phyloP scores from a whole-genome alignment of 2,113 vertebrate species.

The Maccullochella peelii region DNA sequence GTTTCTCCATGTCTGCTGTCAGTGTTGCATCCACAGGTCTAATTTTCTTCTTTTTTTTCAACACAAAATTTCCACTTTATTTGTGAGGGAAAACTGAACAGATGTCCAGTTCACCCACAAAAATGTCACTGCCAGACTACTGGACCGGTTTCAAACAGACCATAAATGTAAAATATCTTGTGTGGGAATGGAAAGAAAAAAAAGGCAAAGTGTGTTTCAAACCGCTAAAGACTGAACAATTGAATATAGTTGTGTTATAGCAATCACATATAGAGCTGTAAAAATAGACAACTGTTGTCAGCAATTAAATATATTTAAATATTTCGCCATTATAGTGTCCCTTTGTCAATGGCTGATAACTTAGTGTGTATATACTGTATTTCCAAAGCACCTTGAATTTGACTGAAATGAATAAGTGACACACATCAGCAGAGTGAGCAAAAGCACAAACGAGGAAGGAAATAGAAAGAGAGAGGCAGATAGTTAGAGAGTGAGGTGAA shows the following conservation, averaged over 20 bases:
- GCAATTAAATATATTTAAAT: neutral
- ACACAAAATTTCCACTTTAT: neutral
- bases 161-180: neutral
- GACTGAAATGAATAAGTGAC: neutral
- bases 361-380: neutral
- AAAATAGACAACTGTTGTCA: neutral
- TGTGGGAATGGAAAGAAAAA: neutral
- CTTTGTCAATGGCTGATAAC: neutral
- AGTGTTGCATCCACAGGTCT: neutral
- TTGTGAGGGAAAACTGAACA: neutral
- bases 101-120: neutral
- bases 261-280: neutral
- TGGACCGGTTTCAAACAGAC: neutral
- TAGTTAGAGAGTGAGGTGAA: constrained; percentile 28
- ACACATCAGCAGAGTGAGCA: neutral
- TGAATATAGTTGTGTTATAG: neutral
- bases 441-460: constrained; percentile 8
- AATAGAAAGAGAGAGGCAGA: neutral
- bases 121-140: neutral
- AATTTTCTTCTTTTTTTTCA: neutral
- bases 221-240: neutral
- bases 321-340: neutral
- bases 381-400: neutral
- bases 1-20: neutral
- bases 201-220: neutral